phyloP scores from a whole-genome alignment of 2,888 invertebrate genomes.

The Antheraea yamamai region DNA sequence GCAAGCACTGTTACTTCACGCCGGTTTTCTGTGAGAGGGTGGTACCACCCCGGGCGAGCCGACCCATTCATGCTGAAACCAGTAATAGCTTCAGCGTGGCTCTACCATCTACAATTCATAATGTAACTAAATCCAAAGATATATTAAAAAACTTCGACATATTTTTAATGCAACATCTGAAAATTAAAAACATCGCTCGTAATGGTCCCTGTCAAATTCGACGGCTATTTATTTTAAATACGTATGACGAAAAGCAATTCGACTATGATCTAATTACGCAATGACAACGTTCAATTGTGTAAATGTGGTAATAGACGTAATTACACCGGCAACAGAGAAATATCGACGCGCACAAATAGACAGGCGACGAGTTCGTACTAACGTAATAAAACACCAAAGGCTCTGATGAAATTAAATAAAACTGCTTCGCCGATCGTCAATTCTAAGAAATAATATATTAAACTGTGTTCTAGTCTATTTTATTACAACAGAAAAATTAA shows the following conservation, averaged over 20 bases:
- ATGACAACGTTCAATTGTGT: slow-evolving; percentile 73
- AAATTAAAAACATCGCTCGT: background rate
- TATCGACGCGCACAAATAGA: slow-evolving; percentile 45
- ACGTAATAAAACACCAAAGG: background rate
- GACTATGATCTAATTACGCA: slow-evolving; percentile 69
- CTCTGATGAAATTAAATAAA: background rate
- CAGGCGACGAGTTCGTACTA: slow-evolving; percentile 23
- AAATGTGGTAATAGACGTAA: slow-evolving; percentile 70
- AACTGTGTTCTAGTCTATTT: background rate
- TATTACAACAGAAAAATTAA: background rate
- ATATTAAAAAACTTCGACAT: background rate
- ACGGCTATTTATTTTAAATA: slow-evolving; percentile 53
- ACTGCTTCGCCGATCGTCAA: background rate
- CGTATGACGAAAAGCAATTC: slow-evolving; percentile 75
- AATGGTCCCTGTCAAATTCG: slow-evolving; percentile 36
- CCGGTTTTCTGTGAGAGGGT: no score
- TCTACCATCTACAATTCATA: no score
- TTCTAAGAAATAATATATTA: background rate
- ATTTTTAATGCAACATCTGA: background rate
- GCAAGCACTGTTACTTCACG: no score
- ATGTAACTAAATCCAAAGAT: background rate
- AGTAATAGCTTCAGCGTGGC: no score
- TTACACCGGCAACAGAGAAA: slow-evolving; percentile 47
- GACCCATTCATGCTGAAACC: no score
- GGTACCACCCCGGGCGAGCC: no score